phyloP scores from a whole-genome alignment of 2,797 vertebrate genomes.

The Sebastes cheni region DNA sequence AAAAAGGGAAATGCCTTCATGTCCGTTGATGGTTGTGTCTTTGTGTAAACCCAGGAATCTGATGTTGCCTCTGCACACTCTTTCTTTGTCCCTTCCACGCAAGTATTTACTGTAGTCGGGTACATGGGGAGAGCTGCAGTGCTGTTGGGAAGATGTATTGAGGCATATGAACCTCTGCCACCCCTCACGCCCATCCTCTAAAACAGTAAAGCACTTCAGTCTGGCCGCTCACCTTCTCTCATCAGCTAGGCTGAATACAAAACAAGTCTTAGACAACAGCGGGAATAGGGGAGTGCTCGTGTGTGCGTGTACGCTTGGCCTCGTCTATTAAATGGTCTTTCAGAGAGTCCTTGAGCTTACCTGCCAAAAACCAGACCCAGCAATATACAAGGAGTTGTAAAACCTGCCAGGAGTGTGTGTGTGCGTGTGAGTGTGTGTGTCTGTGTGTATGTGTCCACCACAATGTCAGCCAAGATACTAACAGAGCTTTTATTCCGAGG shows the following conservation, averaged over 20 bases:
- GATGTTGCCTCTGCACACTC: background rate
- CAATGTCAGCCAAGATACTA: constrained; percentile 85
- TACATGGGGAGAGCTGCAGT: constrained; percentile 19
- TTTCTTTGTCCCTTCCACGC: background rate
- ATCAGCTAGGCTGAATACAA: constrained; percentile 66
- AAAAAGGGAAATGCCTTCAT: constrained; percentile 1
- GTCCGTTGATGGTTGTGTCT: background rate
- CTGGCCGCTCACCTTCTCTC: constrained; percentile 50
- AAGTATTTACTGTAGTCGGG: constrained; percentile 4
- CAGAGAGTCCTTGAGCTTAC: constrained; percentile 81
- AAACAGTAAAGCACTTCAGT: constrained; percentile 46
- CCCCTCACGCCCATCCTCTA: constrained; percentile 9
- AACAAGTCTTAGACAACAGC: constrained; percentile 48
- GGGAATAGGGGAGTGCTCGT: background rate
- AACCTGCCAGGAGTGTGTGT: constrained; percentile 62
- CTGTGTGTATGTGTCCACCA: constrained; percentile 52
- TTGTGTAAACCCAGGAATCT: background rate
- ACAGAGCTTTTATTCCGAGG: constrained; percentile 79
- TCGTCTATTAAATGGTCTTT: constrained; percentile 74
- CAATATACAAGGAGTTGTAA: constrained; percentile 80
- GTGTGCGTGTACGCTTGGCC: constrained; percentile 9
- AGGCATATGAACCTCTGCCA: constrained; percentile 6
- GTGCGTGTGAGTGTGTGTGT: constrained; percentile 31
- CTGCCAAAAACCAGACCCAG: constrained; percentile 74
- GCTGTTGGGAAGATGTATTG: constrained; percentile 49